These are phyloP conservation scores for Sisor rabdophorus DNA, from an alignment of 2,113 vertebrate species.

Conservation along the genomic window DNA sequence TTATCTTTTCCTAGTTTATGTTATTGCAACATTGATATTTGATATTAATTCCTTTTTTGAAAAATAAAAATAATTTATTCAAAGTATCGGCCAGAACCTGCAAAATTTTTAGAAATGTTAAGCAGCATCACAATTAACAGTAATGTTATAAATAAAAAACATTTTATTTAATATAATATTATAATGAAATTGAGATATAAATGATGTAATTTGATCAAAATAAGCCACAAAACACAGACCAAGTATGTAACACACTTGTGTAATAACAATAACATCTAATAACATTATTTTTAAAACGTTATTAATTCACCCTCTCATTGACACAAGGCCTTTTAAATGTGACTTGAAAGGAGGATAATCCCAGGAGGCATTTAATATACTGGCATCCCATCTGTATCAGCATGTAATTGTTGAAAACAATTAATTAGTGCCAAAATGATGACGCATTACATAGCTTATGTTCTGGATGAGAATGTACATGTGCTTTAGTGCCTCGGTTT, in stretches of 20 bases:
- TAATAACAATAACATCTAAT: not conserved
- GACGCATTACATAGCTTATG: slow-evolving; percentile 1
- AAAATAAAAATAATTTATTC: too few species aligned
- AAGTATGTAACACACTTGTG: not conserved
- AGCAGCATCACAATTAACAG: not conserved
- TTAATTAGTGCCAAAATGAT: slow-evolving; percentile 15
- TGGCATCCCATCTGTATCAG: slow-evolving; percentile 2
- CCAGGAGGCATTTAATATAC: slow-evolving; percentile 9
- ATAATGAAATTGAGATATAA: not conserved
- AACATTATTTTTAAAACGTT: not conserved
- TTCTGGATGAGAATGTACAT: not conserved
- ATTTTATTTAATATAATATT: not conserved
- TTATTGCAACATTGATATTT: not conserved
- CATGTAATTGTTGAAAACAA: slow-evolving; percentile 8
- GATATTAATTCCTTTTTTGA: not conserved
- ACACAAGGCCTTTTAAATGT: not conserved
- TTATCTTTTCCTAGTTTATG: not conserved
- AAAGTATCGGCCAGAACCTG: not conserved
- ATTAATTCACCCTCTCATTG: not conserved
- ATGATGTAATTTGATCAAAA: too few species aligned
- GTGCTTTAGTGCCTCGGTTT: not conserved
- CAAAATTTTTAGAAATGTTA: not conserved
- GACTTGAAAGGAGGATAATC: not conserved
- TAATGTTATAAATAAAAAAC: not conserved
- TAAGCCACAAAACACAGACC: not conserved